These are phyloP conservation scores for Penaeus indicus DNA, from an alignment of 1,140 invertebrate species.

Conservation along the genomic window DNA sequence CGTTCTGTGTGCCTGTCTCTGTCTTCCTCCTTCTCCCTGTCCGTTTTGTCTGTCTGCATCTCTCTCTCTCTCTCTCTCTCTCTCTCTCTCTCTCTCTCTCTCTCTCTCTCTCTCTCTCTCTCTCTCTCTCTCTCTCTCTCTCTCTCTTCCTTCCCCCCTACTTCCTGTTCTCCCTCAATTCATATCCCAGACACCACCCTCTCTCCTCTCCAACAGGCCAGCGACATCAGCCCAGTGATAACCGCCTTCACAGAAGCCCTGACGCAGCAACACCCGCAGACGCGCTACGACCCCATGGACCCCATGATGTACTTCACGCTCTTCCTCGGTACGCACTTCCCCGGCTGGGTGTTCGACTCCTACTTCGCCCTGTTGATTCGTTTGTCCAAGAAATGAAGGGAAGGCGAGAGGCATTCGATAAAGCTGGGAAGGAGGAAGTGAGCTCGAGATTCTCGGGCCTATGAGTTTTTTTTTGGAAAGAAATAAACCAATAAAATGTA, in stretches of 20 bases:
- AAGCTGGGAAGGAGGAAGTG: too few species aligned
- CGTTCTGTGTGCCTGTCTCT: background rate
- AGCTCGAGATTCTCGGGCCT: too few species aligned
- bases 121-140: background rate
- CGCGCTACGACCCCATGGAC: conserved; percentile 42
- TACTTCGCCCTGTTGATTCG: too few species aligned
- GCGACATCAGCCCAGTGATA: conserved; percentile 48
- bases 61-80: background rate
- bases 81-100: background rate
- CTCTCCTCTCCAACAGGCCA: background rate
- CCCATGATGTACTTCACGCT: background rate
- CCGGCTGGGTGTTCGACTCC: conserved; percentile 33
- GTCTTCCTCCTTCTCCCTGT: background rate
- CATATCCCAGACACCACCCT: too few species aligned
- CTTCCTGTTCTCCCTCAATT: too few species aligned
- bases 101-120: background rate
- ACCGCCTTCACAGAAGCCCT: conserved; percentile 40
- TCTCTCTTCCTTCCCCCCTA: too few species aligned
- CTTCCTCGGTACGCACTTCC: conserved; percentile 33
- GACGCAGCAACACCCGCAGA: conserved; percentile 42
- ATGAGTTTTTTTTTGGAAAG: too few species aligned
- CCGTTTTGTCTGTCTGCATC: background rate
- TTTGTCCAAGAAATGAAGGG: too few species aligned
- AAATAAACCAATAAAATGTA: too few species aligned
- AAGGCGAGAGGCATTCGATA: too few species aligned